phyloP scores from a whole-genome alignment of 30 jellyfish, hydroid and myxozoan species.

The Aurelia sp. region DNA sequence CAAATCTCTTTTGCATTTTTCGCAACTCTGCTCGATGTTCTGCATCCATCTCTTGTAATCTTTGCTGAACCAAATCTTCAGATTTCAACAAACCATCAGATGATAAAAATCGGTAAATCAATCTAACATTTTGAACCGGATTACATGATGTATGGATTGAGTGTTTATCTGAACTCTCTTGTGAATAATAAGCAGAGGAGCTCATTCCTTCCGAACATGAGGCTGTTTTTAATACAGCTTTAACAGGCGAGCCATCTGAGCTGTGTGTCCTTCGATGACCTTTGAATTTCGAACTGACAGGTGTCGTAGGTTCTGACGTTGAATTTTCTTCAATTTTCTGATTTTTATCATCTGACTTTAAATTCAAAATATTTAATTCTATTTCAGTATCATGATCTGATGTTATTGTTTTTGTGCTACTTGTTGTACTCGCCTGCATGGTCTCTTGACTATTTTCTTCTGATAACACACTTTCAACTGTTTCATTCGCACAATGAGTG shows the following conservation, averaged over 20 bases:
- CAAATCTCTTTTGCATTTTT: slow-evolving; percentile 78
- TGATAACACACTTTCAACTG: not conserved
- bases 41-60: slow-evolving; percentile 59
- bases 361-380: not conserved
- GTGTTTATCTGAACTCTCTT: slow-evolving; percentile 3
- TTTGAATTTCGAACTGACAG: slow-evolving; percentile 46
- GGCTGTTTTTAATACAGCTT: slow-evolving; percentile 47
- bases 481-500: not conserved
- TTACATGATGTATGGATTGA: slow-evolving; percentile 14
- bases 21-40: slow-evolving; percentile 71
- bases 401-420: slow-evolving; percentile 75
- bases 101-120: slow-evolving; percentile 56
- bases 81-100: slow-evolving; percentile 81
- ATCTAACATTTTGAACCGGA: slow-evolving; percentile 25
- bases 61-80: slow-evolving; percentile 56
- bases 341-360: slow-evolving; percentile 23
- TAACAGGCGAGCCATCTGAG: slow-evolving; percentile 62
- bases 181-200: slow-evolving; percentile 53
- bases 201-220: slow-evolving; percentile 64
- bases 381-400: not conserved
- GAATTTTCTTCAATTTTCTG: slow-evolving; percentile 48
- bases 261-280: slow-evolving; percentile 77
- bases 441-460: slow-evolving; percentile 12
- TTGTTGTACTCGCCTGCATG: slow-evolving; percentile 62
- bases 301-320: slow-evolving; percentile 69